Conservation (phyloP, 2,797 vertebrate species). For the Periophthalmus magnuspinnatus region DNA sequence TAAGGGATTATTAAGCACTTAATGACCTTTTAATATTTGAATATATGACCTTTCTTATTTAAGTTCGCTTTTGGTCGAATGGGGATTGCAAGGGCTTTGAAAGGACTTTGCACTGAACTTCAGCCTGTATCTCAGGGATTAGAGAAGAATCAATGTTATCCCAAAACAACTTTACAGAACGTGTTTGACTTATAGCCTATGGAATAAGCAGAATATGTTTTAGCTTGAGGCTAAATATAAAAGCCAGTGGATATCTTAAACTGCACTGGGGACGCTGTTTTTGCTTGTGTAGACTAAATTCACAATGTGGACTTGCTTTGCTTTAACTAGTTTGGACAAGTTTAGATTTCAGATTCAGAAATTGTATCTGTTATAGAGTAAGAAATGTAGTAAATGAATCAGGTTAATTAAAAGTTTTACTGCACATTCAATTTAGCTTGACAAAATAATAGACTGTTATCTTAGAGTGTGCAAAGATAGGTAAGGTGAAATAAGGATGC, state of each 20-base stretch:
- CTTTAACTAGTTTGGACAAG: neutral
- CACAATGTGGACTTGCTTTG: neutral
- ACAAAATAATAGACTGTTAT: no score
- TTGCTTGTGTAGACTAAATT: neutral
- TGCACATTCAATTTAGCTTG: no score
- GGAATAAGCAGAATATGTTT: conserved; percentile 15
- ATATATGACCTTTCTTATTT: neutral
- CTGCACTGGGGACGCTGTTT: neutral
- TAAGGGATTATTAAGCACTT: neutral
- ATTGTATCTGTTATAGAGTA: no score
- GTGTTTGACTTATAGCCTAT: conserved; percentile 11
- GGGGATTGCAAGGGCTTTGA: conserved; percentile 19
- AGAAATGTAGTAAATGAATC: no score
- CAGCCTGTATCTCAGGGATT: conserved; percentile 19
- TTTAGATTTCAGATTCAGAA: neutral
- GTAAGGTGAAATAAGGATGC: no score
- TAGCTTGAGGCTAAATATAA: conserved; percentile 13
- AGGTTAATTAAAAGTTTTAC: no score
- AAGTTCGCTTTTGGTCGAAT: conserved; percentile 11
- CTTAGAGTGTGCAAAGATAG: no score
- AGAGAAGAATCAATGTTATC: conserved; percentile 13
- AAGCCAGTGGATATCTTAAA: conserved; percentile 10
- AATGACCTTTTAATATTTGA: neutral
- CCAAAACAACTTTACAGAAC: conserved; percentile 20
- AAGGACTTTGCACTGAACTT: neutral